Evolutionary conservation across 2,113 vertebrate species (phyloP).

Genomic region (Eclectus roratus): DNA sequence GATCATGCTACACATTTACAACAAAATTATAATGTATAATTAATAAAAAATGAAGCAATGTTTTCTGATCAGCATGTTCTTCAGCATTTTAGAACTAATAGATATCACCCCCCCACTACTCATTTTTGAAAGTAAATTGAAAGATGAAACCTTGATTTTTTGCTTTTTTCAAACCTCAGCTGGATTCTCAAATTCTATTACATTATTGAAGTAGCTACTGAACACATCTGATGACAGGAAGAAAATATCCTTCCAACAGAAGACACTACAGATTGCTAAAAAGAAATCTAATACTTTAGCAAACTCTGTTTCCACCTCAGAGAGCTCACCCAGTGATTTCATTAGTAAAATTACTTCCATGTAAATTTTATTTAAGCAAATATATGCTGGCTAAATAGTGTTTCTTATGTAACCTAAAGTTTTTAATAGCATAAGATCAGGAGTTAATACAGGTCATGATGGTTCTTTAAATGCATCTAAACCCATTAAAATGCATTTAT

Average conservation of each 20-base stretch:
- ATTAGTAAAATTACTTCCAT: not conserved
- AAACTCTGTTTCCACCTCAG: not conserved
- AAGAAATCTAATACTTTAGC: not conserved
- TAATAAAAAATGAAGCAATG: not conserved
- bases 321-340: not conserved
- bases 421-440: not conserved
- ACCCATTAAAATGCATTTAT: not conserved
- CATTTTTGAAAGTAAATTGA: not conserved
- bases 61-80: not conserved
- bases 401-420: not conserved
- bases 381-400: not conserved
- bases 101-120: not conserved
- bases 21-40: not conserved
- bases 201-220: not conserved
- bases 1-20: not conserved
- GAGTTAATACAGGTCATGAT: not conserved
- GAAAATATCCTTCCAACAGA: conserved; percentile 4
- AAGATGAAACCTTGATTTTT: not conserved
- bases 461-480: not conserved
- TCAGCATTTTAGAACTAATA: not conserved
- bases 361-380: not conserved
- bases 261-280: not conserved
- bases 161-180: not conserved
- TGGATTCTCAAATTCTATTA: conserved; percentile 1
- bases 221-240: conserved; percentile 2